phyloP scores from a whole-genome alignment of 1,140 invertebrate species.

The Gerris buenoi region DNA sequence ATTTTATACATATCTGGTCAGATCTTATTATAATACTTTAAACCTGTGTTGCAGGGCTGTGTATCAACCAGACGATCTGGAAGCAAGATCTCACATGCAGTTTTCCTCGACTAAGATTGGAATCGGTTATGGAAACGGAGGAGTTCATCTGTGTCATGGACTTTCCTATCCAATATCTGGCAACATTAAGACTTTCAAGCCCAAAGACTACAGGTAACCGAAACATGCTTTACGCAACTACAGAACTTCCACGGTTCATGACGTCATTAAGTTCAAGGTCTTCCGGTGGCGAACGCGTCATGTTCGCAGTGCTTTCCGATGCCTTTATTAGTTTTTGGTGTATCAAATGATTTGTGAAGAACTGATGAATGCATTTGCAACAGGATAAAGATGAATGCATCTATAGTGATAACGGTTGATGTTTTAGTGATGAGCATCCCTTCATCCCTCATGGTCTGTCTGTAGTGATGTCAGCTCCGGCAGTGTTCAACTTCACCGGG shows the following conservation, averaged over 20 bases:
- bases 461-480: constrained; percentile 74
- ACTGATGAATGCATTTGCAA: no score
- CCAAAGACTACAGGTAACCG: constrained; percentile 43
- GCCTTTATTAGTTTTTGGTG: no score
- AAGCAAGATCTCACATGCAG: constrained; percentile 74
- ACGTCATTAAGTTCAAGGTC: no score
- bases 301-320: no score
- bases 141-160: constrained; percentile 79
- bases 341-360: no score
- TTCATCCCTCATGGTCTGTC: constrained; percentile 79
- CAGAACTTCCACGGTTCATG: no score
- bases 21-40: no score
- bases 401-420: no score
- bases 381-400: no score
- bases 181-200: constrained; percentile 50
- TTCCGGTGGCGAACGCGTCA: no score
- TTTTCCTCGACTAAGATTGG: constrained; percentile 79
- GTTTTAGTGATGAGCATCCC: constrained; percentile 42
- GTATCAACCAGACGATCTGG: constrained; percentile 60
- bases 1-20: no score
- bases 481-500: constrained; percentile 73
- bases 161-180: constrained; percentile 81
- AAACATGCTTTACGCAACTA: no score
- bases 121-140: constrained; percentile 84
- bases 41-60: constrained; percentile 45